A percentile compares a stretch with the other conserved stretches of the same genome.
phyloP scores from a whole-genome alignment of 2,113 vertebrate genomes.

The Benitochromis conjunctus region DNA sequence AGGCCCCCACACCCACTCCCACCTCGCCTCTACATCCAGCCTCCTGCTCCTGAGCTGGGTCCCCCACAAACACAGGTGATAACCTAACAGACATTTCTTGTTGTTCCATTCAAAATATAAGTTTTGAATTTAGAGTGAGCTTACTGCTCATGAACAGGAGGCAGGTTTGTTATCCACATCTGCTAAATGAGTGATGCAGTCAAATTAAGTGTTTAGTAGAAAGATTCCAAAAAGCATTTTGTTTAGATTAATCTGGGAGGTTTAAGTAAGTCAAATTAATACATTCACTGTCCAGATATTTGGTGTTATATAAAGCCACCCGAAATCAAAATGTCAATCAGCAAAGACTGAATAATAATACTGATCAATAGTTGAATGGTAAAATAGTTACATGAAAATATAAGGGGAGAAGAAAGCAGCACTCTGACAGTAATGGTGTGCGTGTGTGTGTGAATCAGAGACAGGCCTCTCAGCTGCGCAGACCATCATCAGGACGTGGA shows the following conservation, averaged over 20 bases:
- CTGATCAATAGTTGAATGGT: not conserved
- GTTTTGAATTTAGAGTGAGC: not conserved
- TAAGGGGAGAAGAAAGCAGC: not conserved
- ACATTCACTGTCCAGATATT: not conserved
- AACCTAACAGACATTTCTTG: not conserved
- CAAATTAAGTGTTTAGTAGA: not conserved
- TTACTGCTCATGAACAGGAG: not conserved
- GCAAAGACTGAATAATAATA: not conserved
- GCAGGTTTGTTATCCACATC: not conserved
- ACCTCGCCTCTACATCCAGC: slow-evolving; percentile 91
- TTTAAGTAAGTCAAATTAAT: not conserved
- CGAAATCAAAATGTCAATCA: not conserved
- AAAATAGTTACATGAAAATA: not conserved
- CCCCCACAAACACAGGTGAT: slow-evolving; percentile 84
- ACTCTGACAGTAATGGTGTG: not conserved
- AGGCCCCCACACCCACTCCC: slow-evolving; percentile 87
- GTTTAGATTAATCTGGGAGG: not conserved
- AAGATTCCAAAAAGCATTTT: not conserved
- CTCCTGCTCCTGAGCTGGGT: slow-evolving; percentile 89
- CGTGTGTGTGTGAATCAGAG: slow-evolving; percentile 49
- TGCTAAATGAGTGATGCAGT: not conserved
- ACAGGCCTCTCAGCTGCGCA: slow-evolving; percentile 73
- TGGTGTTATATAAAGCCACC: not conserved
- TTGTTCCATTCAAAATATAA: not conserved
- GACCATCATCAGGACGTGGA: slow-evolving; percentile 89